These are phyloP conservation scores for Neuroscelio doddi DNA, from an alignment of 2,888 invertebrate genomes.

Conservation along the genomic window DNA sequence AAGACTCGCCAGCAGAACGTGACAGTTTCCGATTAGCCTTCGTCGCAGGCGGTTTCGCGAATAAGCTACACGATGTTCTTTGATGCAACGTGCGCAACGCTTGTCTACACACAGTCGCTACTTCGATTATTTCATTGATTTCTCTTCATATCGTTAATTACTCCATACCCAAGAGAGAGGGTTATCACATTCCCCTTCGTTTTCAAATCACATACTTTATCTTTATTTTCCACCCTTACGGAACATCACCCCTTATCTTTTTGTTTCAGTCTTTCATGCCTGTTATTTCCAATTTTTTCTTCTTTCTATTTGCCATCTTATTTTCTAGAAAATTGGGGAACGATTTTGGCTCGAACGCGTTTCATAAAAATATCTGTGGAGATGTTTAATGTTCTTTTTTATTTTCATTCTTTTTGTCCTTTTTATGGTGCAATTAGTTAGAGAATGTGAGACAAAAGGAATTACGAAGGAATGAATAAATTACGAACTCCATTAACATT, in stretches of 20 bases:
- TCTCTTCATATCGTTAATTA: neutral
- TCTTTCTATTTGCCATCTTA: too few species aligned
- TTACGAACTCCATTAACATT: neutral
- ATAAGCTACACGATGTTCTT: constrained; percentile 28
- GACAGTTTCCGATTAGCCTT: constrained; percentile 39
- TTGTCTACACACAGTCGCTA: constrained; percentile 9
- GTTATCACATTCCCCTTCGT: too few species aligned
- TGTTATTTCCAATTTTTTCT: too few species aligned
- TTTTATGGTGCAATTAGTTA: neutral
- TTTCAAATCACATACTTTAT: too few species aligned
- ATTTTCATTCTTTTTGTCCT: neutral
- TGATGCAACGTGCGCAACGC: constrained; percentile 34
- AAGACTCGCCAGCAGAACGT: constrained; percentile 34
- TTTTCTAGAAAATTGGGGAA: too few species aligned
- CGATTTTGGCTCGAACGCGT: too few species aligned
- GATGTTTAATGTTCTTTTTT: neutral
- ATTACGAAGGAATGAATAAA: neutral
- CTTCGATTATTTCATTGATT: neutral
- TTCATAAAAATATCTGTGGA: too few species aligned
- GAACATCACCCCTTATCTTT: too few species aligned
- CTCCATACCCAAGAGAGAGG: too few species aligned
- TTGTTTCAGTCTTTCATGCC: too few species aligned
- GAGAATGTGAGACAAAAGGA: neutral
- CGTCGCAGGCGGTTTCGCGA: constrained; percentile 29
- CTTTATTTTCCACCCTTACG: too few species aligned